Evolutionary conservation across 1,140 invertebrate species (phyloP).

Genomic region (Contarinia nasturtii): DNA sequence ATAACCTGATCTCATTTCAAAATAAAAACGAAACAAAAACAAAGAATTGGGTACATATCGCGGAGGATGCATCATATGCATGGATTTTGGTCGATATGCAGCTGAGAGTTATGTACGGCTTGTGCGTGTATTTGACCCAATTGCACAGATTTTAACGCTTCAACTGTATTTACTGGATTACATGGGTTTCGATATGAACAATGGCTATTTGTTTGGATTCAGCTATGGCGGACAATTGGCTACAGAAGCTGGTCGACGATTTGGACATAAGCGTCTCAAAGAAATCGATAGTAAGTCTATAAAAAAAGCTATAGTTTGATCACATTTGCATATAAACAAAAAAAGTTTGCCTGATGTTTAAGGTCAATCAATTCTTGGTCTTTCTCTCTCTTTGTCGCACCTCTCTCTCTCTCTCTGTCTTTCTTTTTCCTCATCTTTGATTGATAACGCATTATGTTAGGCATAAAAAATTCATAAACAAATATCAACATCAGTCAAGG

Average conservation of each 20-base stretch:
- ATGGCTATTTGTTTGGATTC: constrained; percentile 19
- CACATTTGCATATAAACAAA: no score
- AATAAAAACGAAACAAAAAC: no score
- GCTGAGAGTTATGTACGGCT: constrained; percentile 14
- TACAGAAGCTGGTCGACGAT: constrained; percentile 13
- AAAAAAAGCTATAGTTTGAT: no score
- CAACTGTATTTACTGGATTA: constrained; percentile 10
- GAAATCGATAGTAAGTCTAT: constrained; percentile 13
- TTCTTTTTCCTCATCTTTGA: no score
- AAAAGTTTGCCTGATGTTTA: no score
- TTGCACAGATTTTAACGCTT: constrained; percentile 11
- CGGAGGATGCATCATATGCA: constrained; percentile 20
- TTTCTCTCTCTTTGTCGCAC: no score
- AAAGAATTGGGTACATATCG: constrained; percentile 17
- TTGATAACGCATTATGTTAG: no score
- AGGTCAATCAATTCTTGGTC: no score
- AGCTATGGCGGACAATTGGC: constrained; percentile 20
- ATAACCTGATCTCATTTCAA: no score
- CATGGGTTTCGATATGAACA: constrained; percentile 13
- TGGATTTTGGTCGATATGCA: constrained; percentile 14
- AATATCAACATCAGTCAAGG: no score
- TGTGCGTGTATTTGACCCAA: constrained; percentile 11
- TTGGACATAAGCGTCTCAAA: constrained; percentile 9
- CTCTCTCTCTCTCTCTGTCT: no score
- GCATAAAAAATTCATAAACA: no score